phyloP scores from a whole-genome alignment of 2,888 invertebrate species.

The Trissolcus brochymenae region DNA sequence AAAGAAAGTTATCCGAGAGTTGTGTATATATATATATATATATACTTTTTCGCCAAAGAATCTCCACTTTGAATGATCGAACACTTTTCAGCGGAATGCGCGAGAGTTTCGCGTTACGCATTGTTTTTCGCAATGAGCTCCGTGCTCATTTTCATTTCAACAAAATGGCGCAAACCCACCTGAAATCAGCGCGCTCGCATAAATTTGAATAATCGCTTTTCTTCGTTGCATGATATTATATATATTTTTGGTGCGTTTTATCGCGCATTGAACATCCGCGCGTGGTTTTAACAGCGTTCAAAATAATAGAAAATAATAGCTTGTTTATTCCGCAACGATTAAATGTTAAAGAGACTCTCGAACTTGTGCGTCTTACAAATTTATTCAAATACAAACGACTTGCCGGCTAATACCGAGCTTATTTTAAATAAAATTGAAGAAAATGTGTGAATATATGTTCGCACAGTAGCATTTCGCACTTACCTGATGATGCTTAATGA shows the following conservation, averaged over 20 bases:
- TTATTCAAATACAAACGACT: slow-evolving; percentile 29
- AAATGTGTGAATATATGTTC: slow-evolving; percentile 28
- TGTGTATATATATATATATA: not conserved
- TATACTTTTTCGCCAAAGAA: not conserved
- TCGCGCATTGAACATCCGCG: not conserved
- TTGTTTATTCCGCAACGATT: slow-evolving; percentile 3
- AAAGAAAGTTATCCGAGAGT: slow-evolving; percentile 31
- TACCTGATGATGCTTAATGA: slow-evolving; percentile 35
- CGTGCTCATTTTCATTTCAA: not conserved
- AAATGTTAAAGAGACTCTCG: slow-evolving; percentile 18
- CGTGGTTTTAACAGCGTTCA: slow-evolving; percentile 5
- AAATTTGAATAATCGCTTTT: slow-evolving; percentile 24
- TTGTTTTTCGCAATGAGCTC: slow-evolving; percentile 1
- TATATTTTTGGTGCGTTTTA: too few relatives aligned
- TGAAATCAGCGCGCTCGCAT: slow-evolving; percentile 9
- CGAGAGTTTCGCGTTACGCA: slow-evolving; percentile 9
- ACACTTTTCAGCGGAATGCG: slow-evolving; percentile 23
- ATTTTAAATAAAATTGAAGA: slow-evolving; percentile 25
- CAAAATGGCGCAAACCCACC: not conserved
- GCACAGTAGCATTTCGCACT: slow-evolving; percentile 34
- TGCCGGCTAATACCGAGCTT: slow-evolving; percentile 16
- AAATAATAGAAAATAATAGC: slow-evolving; percentile 38
- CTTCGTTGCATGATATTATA: slow-evolving; percentile 12
- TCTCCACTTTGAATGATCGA: slow-evolving; percentile 14
- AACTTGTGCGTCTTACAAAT: slow-evolving; percentile 12